Percentiles rank a stretch among this genome's conserved stretches.
Evolutionary conservation across 2,888 invertebrate genomes (phyloP).

Genomic region (Oxycera nigricornis): DNA sequence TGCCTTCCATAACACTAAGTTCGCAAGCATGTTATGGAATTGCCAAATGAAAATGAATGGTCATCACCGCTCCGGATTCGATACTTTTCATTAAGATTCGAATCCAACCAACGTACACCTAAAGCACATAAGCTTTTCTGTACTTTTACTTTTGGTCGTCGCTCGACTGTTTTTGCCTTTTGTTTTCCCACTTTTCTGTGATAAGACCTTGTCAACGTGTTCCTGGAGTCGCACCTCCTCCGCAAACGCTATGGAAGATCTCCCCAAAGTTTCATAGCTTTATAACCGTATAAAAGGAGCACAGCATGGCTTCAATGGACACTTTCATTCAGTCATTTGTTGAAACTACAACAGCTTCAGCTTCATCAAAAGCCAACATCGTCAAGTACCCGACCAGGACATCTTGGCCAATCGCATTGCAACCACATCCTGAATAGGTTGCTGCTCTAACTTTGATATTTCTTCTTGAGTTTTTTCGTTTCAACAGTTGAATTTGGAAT

Average conservation of each 20-base stretch:
- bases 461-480: not conserved
- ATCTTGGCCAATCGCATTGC: not conserved
- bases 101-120: conserved; percentile 1
- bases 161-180: not conserved
- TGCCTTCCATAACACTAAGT: not conserved
- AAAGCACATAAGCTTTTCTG: conserved; percentile 9
- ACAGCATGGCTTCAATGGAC: conserved; percentile 38
- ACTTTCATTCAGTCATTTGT: conserved; percentile 37
- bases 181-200: conserved; percentile 26
- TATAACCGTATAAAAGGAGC: conserved; percentile 34
- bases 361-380: too few relatives aligned
- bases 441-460: not conserved
- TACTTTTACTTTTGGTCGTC: not conserved
- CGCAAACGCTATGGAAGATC: conserved; percentile 3
- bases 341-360: conserved; percentile 18
- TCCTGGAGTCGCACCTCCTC: conserved; percentile 3
- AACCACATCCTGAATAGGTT: conserved; percentile 22
- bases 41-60: not conserved
- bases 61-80: conserved; percentile 1
- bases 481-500: not conserved
- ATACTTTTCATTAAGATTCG: not conserved
- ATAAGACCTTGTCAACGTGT: conserved; percentile 34
- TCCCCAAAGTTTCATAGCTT: conserved; percentile 22
- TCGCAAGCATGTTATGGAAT: not conserved
- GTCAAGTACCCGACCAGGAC: conserved; percentile 15